Evolutionary conservation across 1,140 invertebrate genomes (phyloP).

Genomic region (Cataglyphis hispanica): DNA sequence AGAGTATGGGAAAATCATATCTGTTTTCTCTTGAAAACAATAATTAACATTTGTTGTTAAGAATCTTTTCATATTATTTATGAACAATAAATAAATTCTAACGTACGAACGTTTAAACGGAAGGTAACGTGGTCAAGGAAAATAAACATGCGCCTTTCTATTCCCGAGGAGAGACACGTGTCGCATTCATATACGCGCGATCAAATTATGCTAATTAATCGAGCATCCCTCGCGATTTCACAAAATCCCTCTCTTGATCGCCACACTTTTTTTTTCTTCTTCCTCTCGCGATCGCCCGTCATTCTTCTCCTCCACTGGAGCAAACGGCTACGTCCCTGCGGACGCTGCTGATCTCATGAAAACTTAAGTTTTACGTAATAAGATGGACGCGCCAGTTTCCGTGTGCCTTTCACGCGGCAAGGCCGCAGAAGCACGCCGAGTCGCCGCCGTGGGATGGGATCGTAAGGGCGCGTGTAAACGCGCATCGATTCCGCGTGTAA

Average conservation of each 20-base stretch:
- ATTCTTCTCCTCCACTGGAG: not conserved
- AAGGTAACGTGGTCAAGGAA: not conserved
- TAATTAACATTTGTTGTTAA: not conserved
- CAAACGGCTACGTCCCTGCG: slow-evolving; percentile 60
- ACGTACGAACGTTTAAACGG: not conserved
- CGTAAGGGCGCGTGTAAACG: slow-evolving; percentile 77
- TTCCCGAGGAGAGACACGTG: slow-evolving; percentile 13
- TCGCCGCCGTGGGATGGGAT: slow-evolving; percentile 76
- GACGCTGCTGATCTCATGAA: slow-evolving; percentile 76
- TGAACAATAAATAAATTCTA: not conserved
- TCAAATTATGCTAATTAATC: slow-evolving; percentile 10
- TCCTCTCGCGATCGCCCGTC: not conserved
- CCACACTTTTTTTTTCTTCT: slow-evolving; percentile 14
- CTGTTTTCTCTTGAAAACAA: not conserved
- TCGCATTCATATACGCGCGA: not conserved
- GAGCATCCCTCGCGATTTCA: not conserved
- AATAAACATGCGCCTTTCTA: not conserved
- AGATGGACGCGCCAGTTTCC: slow-evolving; percentile 82
- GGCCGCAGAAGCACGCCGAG: slow-evolving; percentile 77
- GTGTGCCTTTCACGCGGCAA: slow-evolving; percentile 83
- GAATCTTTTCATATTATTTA: not conserved
- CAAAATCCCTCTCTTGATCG: not conserved
- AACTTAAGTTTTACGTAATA: slow-evolving; percentile 81
- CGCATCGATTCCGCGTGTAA: slow-evolving; percentile 66
- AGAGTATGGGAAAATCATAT: not conserved